phyloP scores from a whole-genome alignment of 1,140 invertebrate species.

The Onthophagus taurus region DNA sequence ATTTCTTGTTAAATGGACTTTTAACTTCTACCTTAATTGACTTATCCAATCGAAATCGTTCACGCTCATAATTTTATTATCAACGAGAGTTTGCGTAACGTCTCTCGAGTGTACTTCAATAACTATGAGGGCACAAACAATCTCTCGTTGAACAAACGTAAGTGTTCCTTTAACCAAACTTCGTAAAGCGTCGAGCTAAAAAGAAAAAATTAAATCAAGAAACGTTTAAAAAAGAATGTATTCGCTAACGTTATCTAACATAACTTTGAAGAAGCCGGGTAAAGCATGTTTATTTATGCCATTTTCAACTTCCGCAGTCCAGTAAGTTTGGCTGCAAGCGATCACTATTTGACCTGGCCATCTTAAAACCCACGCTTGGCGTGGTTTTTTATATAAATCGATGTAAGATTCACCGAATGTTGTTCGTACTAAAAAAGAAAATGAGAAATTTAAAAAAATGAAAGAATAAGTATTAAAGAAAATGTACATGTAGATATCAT shows the following conservation, averaged over 20 bases:
- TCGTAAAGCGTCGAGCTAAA: slow-evolving; percentile 54
- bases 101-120: slow-evolving; percentile 63
- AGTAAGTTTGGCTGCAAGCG: slow-evolving; percentile 52
- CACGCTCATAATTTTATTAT: slow-evolving; percentile 48
- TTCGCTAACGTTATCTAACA: slow-evolving; percentile 40
- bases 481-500: slow-evolving; percentile 49
- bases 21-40: slow-evolving; percentile 51
- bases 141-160: slow-evolving; percentile 55
- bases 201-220: slow-evolving; percentile 10
- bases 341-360: slow-evolving; percentile 73
- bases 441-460: background rate
- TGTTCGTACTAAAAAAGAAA: slow-evolving; percentile 37
- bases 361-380: slow-evolving; percentile 57
- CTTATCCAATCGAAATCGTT: slow-evolving; percentile 77
- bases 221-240: background rate
- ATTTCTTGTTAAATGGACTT: background rate
- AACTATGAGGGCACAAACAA: slow-evolving; percentile 55
- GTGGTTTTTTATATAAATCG: slow-evolving; percentile 36
- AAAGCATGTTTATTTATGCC: slow-evolving; percentile 42
- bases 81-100: slow-evolving; percentile 51
- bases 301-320: slow-evolving; percentile 51
- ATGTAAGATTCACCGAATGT: slow-evolving; percentile 44
- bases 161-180: slow-evolving; percentile 54
- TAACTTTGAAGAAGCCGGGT: slow-evolving; percentile 37
- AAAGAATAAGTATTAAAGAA: background rate